Evolutionary conservation across 2,113 vertebrate species (phyloP), one percentile per base, ranked within the genome.

Genomic region (Spilogale gracilis): DNA sequence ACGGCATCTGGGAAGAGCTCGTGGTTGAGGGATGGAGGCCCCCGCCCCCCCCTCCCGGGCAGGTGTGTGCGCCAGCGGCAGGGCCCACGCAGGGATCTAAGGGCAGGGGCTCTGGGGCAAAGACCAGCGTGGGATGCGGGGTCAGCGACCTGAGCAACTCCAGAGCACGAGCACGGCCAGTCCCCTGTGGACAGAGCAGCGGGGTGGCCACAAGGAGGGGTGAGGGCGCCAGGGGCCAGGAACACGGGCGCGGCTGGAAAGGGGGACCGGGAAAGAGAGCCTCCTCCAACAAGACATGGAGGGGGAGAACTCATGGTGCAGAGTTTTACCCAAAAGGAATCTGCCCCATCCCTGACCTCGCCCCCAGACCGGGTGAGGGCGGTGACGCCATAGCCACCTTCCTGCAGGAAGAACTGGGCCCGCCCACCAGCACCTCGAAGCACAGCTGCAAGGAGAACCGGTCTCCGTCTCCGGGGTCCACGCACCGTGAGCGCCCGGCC

Each of bases 401-500:
- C 78, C 61, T 65, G 0, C 2, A 32, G 61, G 27, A 38, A 58
- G 17, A 18, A 1, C 2, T 1, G 23, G 80, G 27, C 9, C 17
- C 5, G 2, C 48, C 0, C 7, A 18, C 0, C 0, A 25, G 38
- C 4, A 1, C 17, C 74, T 1, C 23, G 0, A 1, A 0, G 58
- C 0, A 0, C 0, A 45, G 3, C 18, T 5, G 20, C 9, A 14
- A 1, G 9, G 21, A 20, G 21, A 10, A 2, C 9, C 0, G 3
- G 1, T 1, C n/a, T 9, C 32, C 58, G 32, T 25, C 32, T 21
- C 60, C 5, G 2, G 0, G 3, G 0, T 0, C 60, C 9, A 1
- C 0, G 1, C 2, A 1, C 5, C 0, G 0, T 1, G 84, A 25
- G 5, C 21, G 2, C 23, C 18, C 2, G 27, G 61, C 60, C 8